Conservation (phyloP, 2,113 vertebrate genomes). For the Stegostoma tigrinum region DNA sequence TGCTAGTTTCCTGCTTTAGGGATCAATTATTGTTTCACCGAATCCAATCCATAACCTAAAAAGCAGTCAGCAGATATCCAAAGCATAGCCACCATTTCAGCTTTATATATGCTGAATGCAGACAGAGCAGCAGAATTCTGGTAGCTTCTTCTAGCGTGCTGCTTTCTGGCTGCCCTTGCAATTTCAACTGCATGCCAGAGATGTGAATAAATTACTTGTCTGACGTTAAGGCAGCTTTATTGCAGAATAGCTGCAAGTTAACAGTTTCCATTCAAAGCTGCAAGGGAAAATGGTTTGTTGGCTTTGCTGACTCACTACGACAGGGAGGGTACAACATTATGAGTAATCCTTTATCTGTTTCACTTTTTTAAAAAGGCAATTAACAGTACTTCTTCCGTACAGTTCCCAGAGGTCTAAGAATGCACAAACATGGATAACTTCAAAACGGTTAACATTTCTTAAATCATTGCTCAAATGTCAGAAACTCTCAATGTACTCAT, state of each 20-base stretch:
- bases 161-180: slow-evolving; percentile 50
- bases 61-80: too few species aligned
- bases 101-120: slow-evolving; percentile 53
- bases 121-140: slow-evolving; percentile 49
- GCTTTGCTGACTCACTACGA: slow-evolving; percentile 56
- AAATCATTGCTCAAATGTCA: background rate
- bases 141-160: slow-evolving; percentile 58
- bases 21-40: background rate
- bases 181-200: slow-evolving; percentile 51
- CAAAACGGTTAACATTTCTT: slow-evolving; percentile 10
- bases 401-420: background rate
- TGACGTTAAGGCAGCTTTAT: slow-evolving; percentile 32
- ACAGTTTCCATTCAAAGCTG: slow-evolving; percentile 67
- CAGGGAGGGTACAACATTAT: slow-evolving; percentile 39
- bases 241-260: slow-evolving; percentile 43
- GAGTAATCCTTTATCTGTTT: background rate
- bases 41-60: background rate
- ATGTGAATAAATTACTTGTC: slow-evolving; percentile 57
- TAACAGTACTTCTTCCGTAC: background rate
- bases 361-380: background rate
- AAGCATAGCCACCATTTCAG: slow-evolving; percentile 48
- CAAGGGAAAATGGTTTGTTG: slow-evolving; percentile 58
- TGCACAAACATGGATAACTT: background rate
- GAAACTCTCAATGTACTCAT: background rate
- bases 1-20: background rate